phyloP scores from a whole-genome alignment of 2,797 vertebrate genomes.

The Chloroceryle amazona region DNA sequence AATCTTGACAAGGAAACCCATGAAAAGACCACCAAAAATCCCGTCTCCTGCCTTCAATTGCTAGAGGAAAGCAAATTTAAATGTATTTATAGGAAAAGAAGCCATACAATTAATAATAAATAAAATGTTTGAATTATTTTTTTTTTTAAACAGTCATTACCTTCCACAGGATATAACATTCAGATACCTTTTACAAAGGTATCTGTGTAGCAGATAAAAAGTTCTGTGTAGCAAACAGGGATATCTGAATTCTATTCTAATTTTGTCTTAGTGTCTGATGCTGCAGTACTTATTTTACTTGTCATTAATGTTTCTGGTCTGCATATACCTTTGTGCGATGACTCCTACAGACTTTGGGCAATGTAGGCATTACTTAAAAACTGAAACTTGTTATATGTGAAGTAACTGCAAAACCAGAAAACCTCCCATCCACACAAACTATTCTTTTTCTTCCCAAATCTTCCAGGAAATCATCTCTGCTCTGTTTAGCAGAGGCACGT shows the following conservation, averaged over 20 bases:
- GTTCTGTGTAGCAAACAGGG: neutral
- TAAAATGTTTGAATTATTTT: accelerated
- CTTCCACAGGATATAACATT: neutral
- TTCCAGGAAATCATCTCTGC: neutral
- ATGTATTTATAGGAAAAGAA: neutral
- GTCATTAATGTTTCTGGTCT: neutral
- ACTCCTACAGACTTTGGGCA: neutral
- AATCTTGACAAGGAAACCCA: neutral
- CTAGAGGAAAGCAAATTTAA: neutral
- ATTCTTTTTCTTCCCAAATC: neutral
- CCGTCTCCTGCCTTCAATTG: too few relatives aligned
- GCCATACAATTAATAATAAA: neutral
- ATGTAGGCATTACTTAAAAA: neutral
- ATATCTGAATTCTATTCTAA: neutral
- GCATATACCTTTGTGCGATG: neutral
- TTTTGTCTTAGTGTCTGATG: neutral
- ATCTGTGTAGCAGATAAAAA: neutral
- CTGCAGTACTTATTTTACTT: neutral
- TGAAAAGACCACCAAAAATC: neutral
- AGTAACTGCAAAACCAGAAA: neutral
- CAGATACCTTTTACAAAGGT: neutral
- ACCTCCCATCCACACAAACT: neutral
- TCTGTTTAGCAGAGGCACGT: neutral
- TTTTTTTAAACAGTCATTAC: neutral
- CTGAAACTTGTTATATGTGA: neutral